phyloP scores from a whole-genome alignment of 1,140 invertebrate genomes.

The Rhyacophila brunnea region DNA sequence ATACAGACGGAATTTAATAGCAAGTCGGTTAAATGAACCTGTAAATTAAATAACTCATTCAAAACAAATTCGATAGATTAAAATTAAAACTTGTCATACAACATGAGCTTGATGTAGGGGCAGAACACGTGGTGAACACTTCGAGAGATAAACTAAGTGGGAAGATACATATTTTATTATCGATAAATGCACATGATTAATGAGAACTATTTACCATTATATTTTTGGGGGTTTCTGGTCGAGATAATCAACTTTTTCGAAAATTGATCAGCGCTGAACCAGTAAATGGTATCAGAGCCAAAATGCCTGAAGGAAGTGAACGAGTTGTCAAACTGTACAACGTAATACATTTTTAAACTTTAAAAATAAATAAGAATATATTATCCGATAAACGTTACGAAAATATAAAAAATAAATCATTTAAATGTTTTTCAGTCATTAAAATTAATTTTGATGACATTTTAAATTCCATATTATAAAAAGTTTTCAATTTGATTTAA shows the following conservation, averaged over 20 bases:
- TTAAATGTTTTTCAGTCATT: no score
- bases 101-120: background rate
- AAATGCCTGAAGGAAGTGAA: conserved; percentile 17
- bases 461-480: no score
- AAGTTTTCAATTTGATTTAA: no score
- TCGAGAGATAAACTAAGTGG: background rate
- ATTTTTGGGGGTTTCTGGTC: conserved; percentile 21
- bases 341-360: background rate
- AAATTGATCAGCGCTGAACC: conserved; percentile 32
- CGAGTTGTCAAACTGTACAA: conserved; percentile 15
- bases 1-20: no score
- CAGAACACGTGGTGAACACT: conserved; percentile 12
- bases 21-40: background rate
- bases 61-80: background rate
- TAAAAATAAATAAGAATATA: background rate
- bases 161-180: background rate
- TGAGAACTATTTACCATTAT: conserved; percentile 15
- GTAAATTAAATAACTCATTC: background rate
- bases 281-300: conserved; percentile 11
- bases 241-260: conserved; percentile 25
- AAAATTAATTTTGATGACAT: no score
- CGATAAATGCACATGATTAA: background rate
- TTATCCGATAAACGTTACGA: background rate
- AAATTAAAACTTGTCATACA: background rate
- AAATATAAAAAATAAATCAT: no score